These are phyloP conservation scores for Eulemur coronatus DNA, from an alignment of 2,797 vertebrate genomes.

Conservation along the genomic window DNA sequence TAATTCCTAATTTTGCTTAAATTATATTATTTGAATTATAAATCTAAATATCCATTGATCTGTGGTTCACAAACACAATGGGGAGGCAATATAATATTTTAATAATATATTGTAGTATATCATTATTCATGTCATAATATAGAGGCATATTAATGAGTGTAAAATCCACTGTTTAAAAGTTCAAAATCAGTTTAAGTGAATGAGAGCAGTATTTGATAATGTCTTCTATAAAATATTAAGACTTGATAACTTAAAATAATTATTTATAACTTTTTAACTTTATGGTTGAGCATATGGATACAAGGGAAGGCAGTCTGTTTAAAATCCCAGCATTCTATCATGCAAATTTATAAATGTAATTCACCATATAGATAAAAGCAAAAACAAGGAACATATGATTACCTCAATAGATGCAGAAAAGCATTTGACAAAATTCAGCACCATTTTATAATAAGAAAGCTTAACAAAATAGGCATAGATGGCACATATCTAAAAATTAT, in stretches of 20 bases:
- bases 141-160: neutral
- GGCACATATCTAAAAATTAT: too few species aligned
- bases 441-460: too few species aligned
- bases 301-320: neutral
- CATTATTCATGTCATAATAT: neutral
- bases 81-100: neutral
- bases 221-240: neutral
- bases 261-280: neutral
- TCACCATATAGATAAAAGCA: too few species aligned
- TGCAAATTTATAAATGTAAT: too few species aligned
- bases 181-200: neutral
- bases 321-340: neutral
- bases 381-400: too few species aligned
- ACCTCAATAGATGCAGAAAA: too few species aligned
- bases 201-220: neutral
- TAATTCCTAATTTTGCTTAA: neutral
- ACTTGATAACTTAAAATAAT: neutral
- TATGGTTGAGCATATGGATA: neutral
- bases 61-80: neutral
- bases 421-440: too few species aligned
- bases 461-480: too few species aligned
- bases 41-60: neutral
- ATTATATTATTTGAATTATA: neutral
- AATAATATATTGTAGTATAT: neutral
- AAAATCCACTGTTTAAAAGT: neutral